Percentiles rank a stretch among this genome's conserved stretches.
Conservation (phyloP, 1,140 invertebrate genomes). For the Cyrtorhinus lividipennis region DNA sequence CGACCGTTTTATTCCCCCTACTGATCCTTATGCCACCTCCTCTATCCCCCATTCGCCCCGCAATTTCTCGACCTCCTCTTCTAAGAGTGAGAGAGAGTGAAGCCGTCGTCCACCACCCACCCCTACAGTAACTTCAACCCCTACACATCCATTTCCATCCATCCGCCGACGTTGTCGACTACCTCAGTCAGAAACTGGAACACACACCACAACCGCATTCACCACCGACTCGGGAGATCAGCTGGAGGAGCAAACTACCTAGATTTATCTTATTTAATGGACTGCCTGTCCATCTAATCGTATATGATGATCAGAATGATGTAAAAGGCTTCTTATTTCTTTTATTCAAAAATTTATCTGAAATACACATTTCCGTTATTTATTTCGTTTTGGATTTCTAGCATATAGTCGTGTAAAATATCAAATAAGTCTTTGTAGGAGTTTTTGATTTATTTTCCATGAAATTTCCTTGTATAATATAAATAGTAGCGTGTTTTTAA, state of each 20-base stretch:
- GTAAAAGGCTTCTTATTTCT: conserved; percentile 5
- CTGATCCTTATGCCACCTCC: conserved; percentile 2
- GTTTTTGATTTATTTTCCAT: too few relatives aligned
- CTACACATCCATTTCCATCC: neutral
- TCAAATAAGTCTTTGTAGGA: neutral
- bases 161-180: neutral
- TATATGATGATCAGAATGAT: neutral
- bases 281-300: neutral
- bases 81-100: neutral
- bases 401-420: neutral
- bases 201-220: neutral
- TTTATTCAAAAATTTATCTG: neutral
- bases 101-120: neutral
- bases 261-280: neutral
- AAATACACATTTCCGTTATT: neutral
- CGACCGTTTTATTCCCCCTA: conserved; percentile 14
- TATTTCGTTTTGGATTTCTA: neutral
- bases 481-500: too few relatives aligned
- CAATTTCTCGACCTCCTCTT: neutral
- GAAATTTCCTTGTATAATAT: too few relatives aligned
- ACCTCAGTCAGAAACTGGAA: too few relatives aligned
- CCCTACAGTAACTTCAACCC: neutral
- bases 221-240: neutral
- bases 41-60: neutral
- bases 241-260: neutral